Base-by-base conservation (phyloP, 2,113 vertebrate genomes). In the Ceyx margarethae region DNA sequence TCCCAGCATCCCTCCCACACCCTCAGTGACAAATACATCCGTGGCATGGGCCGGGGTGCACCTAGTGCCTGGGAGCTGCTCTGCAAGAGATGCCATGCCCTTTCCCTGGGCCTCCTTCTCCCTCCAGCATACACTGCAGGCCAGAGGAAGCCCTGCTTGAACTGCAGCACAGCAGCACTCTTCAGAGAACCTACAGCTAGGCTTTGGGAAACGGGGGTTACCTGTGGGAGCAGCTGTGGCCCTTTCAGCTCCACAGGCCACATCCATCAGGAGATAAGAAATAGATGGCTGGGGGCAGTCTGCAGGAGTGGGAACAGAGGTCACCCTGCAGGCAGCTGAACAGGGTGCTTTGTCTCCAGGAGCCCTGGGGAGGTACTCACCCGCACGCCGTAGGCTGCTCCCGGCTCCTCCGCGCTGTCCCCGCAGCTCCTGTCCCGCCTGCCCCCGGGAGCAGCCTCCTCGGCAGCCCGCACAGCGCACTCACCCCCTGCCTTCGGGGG, bases 361-460 rank as follows among this genome's bases (percentile, higher is more conserved):
- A 37, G 37, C 37, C 37, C 37, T 37, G 37, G 37, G 37, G 37
- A 37, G 37, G 69, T 45, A 98, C 97, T 98, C 96, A 98, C 98
- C 96, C 95, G 95, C 80, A 98, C 97, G 0, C 89, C 29, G 71
- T 97, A 98, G 78, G 94, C 96, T 22, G 96, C 66, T 73, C 97
- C 98, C 1, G 75, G 89, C 62, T 97, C 97, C 94, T 96, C 82
- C 3, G 88, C 66, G 2, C 81, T 82, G 3, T 92, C 96, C 5
- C 2, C 2, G 13, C 86, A 80, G 69, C 48, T 89, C 72, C 77
- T 71, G 61, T 95, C 95, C 76, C 76, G 92, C 77, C 96, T 92
- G 90, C 80, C 80, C 21, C 4, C 29, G 2, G 96, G 29, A 42
- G 68, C 1, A 1, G 94, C 81, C 33, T 94, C 97, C 74, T 96